These are phyloP conservation scores for Gryon sp. DNA, from an alignment of 1,140 invertebrate genomes.

Conservation along the genomic window DNA sequence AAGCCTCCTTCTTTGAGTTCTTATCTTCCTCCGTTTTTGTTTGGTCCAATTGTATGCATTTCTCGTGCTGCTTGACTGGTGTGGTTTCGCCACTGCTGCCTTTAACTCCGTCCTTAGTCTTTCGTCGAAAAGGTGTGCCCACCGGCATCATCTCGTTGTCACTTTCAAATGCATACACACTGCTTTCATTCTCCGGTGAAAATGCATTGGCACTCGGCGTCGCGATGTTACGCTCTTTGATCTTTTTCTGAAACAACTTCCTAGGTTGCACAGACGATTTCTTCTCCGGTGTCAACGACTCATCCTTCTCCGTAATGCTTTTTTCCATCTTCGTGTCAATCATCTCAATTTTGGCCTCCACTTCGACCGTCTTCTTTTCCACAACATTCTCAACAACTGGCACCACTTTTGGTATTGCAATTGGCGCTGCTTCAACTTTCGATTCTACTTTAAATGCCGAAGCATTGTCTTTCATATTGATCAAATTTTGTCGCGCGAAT, in stretches of 20 bases:
- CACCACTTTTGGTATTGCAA: background rate
- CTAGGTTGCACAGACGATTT: slow-evolving; percentile 79
- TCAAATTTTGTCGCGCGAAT: slow-evolving; percentile 1
- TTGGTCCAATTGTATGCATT: no score
- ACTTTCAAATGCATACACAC: slow-evolving; percentile 86
- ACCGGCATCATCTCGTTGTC: slow-evolving; percentile 79
- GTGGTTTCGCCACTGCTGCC: slow-evolving; percentile 13
- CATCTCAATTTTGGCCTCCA: slow-evolving; percentile 3
- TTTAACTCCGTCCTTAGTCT: slow-evolving; percentile 47
- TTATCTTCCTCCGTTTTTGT: slow-evolving; percentile 4
- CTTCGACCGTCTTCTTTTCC: slow-evolving; percentile 5
- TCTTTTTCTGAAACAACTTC: slow-evolving; percentile 80
- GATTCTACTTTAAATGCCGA: background rate
- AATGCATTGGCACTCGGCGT: slow-evolving; percentile 82
- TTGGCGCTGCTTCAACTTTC: slow-evolving; percentile 2
- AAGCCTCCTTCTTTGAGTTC: background rate
- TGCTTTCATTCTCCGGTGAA: slow-evolving; percentile 85
- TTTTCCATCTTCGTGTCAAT: slow-evolving; percentile 14
- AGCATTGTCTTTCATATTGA: slow-evolving; percentile 12
- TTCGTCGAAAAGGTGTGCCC: slow-evolving; percentile 82
- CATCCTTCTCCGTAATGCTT: slow-evolving; percentile 7
- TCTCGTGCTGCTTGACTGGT: slow-evolving; percentile 24
- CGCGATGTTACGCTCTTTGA: slow-evolving; percentile 76
- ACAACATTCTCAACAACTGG: background rate
- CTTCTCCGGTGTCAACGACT: slow-evolving; percentile 69